Percentiles rank a stretch among this genome's conserved stretches.
Evolutionary conservation across 2,113 vertebrate genomes (phyloP).

Genomic region (Pituophis catenifer): DNA sequence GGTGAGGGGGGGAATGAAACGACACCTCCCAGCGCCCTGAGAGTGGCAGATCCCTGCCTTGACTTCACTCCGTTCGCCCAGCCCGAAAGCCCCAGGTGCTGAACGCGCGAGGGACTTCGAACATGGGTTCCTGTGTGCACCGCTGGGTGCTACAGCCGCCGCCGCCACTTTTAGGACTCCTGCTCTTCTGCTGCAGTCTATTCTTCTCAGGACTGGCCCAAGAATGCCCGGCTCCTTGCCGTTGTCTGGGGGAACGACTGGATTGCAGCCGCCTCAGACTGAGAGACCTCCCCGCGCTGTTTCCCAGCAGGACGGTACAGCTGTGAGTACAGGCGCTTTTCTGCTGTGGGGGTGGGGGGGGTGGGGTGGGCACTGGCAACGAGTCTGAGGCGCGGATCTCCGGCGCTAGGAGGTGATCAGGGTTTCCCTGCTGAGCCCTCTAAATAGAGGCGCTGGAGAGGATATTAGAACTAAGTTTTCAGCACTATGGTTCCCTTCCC

Average conservation of each 20-base stretch:
- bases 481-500: not conserved
- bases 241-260: conserved; percentile 77
- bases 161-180: not conserved
- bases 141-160: conserved; percentile 40
- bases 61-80: not conserved
- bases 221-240: conserved; percentile 78
- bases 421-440: not conserved
- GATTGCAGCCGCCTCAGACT: conserved; percentile 82
- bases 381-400: not conserved
- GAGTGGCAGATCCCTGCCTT: not conserved
- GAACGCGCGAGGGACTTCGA: conserved; percentile 11
- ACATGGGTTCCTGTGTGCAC: conserved; percentile 53
- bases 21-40: conserved; percentile 19
- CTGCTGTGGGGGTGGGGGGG: not conserved
- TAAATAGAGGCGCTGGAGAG: not conserved
- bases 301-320: conserved; percentile 79
- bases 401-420: not conserved
- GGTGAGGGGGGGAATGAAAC: conserved; percentile 24
- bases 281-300: conserved; percentile 65
- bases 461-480: not conserved
- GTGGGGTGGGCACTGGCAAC: not conserved
- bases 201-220: conserved; percentile 1
- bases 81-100: not conserved
- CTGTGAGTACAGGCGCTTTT: conserved; percentile 78
- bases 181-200: not conserved